Evolutionary conservation across 2,888 invertebrate species (phyloP).

Genomic region (Odontocolon sp.): DNA sequence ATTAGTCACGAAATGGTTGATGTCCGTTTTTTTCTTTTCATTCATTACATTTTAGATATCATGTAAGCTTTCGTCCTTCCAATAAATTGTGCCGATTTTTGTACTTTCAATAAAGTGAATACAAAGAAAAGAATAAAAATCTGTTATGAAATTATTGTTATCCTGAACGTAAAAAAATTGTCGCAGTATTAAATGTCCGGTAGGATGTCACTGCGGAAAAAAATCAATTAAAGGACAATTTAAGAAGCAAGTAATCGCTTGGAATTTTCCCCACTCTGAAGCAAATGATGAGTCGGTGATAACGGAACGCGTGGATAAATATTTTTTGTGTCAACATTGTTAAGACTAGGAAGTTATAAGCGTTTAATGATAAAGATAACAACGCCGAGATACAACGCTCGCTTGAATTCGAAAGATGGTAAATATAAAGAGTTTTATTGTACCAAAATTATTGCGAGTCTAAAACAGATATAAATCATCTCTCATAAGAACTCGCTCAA

Average conservation of each 20-base stretch:
- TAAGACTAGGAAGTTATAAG: too few species aligned
- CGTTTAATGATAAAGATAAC: too few species aligned
- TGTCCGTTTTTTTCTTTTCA: not conserved
- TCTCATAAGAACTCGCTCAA: too few species aligned
- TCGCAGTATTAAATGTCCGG: too few species aligned
- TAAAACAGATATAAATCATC: too few species aligned
- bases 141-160: too few species aligned
- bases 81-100: not conserved
- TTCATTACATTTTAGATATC: not conserved
- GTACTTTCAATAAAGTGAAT: not conserved
- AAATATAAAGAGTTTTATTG: too few species aligned
- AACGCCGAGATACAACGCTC: too few species aligned
- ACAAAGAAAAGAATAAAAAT: not conserved
- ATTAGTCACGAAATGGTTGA: conserved; percentile 3
- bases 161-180: too few species aligned
- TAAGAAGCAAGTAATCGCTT: not conserved
- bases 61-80: not conserved
- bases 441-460: too few species aligned
- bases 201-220: not conserved
- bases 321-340: not conserved
- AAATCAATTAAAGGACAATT: not conserved
- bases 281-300: not conserved
- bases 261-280: not conserved
- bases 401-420: too few species aligned
- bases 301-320: not conserved